Conservation (phyloP, 1,140 invertebrate species). For the Zaprionus kolodkinae region DNA sequence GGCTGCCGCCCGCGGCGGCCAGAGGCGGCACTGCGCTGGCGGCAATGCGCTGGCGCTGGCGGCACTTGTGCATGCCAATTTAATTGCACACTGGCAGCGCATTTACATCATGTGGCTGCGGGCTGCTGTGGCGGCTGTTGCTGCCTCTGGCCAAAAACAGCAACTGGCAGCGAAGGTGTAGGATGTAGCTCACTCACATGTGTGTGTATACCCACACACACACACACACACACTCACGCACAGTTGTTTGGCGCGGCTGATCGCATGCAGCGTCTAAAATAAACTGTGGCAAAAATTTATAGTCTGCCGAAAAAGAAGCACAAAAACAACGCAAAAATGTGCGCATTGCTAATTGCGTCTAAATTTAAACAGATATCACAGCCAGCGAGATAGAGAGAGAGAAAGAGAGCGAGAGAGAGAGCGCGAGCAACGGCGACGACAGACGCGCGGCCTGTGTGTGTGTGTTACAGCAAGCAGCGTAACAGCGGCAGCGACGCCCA, state of each 20-base stretch:
- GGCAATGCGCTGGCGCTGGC: constrained; percentile 35
- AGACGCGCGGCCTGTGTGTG: constrained; percentile 15
- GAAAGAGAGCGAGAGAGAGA: background rate
- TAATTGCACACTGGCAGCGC: constrained; percentile 69
- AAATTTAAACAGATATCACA: constrained; percentile 61
- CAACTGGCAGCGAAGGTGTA: constrained; percentile 68
- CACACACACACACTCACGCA: constrained; percentile 9
- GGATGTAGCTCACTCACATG: constrained; percentile 63
- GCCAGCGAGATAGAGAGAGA: constrained; percentile 17
- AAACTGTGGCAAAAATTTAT: constrained; percentile 82
- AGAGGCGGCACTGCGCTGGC: background rate
- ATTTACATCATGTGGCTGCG: constrained; percentile 50
- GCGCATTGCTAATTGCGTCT: constrained; percentile 81
- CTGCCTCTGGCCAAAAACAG: constrained; percentile 73
- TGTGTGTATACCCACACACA: constrained; percentile 15
- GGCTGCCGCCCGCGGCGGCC: constrained; percentile 65
- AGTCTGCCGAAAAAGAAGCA: constrained; percentile 45
- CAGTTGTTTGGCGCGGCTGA: constrained; percentile 58
- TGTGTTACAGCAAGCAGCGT: constrained; percentile 46
- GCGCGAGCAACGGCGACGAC: constrained; percentile 11
- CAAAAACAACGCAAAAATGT: constrained; percentile 68
- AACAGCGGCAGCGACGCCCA: constrained; percentile 65
- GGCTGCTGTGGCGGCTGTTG: constrained; percentile 23
- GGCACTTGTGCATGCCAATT: constrained; percentile 81
- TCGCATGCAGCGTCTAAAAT: constrained; percentile 80